Percentiles rank a stretch among this genome's conserved stretches.
These are phyloP conservation scores for Agrochola litura DNA, from an alignment of 2,888 invertebrate genomes.

Conservation along the genomic window DNA sequence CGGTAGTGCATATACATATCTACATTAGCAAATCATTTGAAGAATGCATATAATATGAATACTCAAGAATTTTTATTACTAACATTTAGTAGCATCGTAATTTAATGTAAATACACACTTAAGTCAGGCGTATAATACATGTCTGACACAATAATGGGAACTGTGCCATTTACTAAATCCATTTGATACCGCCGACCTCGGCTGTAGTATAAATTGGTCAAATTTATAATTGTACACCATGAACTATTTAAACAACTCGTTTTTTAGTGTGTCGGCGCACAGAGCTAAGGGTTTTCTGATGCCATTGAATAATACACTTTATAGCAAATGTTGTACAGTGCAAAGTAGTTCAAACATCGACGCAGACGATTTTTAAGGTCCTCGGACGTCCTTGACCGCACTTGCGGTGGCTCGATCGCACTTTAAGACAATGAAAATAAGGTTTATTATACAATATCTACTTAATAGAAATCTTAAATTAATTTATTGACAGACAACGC, in stretches of 20 bases:
- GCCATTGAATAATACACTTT: background rate
- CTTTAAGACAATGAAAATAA: background rate
- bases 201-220: slow-evolving; percentile 43
- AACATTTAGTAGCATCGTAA: background rate
- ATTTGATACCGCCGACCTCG: slow-evolving; percentile 58
- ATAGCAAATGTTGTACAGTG: background rate
- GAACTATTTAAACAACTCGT: slow-evolving; percentile 18
- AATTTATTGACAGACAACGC: background rate
- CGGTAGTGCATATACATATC: no score
- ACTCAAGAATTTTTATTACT: slow-evolving; percentile 15
- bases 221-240: slow-evolving; percentile 1
- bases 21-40: background rate
- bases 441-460: background rate
- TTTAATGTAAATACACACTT: slow-evolving; percentile 8
- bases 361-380: background rate
- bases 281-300: background rate
- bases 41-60: background rate
- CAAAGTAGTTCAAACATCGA: background rate
- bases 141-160: slow-evolving; percentile 30
- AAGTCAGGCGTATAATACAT: slow-evolving; percentile 12
- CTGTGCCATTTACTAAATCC: slow-evolving; percentile 40
- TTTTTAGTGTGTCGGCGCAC: background rate
- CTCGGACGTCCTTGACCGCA: background rate
- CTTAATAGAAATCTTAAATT: background rate
- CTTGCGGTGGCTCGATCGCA: background rate